Percentiles rank a stretch among this genome's conserved stretches.
Conservation (phyloP, 2,888 invertebrate species). For the Cosmopolites sordidus region DNA sequence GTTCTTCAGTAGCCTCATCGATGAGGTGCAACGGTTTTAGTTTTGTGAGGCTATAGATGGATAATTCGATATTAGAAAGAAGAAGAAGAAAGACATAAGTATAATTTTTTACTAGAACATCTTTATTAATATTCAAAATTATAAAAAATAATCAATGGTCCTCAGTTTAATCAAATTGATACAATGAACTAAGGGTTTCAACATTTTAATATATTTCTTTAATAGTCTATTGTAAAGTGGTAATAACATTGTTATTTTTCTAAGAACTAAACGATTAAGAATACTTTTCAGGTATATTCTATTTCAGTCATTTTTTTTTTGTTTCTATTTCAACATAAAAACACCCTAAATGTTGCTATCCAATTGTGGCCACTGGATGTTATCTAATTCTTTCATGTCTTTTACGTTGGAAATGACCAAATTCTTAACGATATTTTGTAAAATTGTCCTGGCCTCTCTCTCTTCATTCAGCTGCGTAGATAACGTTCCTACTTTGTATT, state of each 20-base stretch:
- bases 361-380: constrained; percentile 44
- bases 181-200: not conserved
- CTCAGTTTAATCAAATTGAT: not conserved
- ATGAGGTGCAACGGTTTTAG: no score
- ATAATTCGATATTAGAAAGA: no score
- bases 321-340: not conserved
- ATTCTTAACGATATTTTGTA: constrained; percentile 40
- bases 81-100: no score
- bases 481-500: constrained; percentile 42
- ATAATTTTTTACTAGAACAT: not conserved
- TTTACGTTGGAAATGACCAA: constrained; percentile 37
- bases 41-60: no score
- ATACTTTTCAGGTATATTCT: not conserved
- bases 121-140: not conserved
- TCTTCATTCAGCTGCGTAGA: constrained; percentile 45
- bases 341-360: constrained; percentile 35
- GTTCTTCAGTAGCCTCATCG: no score
- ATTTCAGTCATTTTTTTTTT: not conserved
- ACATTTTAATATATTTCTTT: not conserved
- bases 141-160: constrained; percentile 1
- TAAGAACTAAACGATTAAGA: not conserved
- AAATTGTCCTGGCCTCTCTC: constrained; percentile 41
- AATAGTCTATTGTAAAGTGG: not conserved
- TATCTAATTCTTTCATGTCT: constrained; percentile 43
- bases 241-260: not conserved